Base-by-base conservation (phyloP, 2,113 vertebrate species). In the Syrmaticus mikado region DNA sequence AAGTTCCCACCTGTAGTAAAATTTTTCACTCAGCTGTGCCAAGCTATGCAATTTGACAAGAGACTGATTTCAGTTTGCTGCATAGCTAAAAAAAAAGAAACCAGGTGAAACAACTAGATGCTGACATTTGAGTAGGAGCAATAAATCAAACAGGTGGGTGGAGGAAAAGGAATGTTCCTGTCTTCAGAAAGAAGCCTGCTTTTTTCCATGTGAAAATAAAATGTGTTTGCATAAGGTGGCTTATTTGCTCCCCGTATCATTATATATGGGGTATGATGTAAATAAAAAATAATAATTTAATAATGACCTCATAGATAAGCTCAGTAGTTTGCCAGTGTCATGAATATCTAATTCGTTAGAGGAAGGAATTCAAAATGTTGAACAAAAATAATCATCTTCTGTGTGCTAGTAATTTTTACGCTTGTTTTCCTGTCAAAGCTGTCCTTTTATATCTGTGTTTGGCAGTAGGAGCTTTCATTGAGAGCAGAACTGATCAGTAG, bases 91-190 rank as follows among this genome's bases (percentile, higher is more conserved):
- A 84, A 85, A 84, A 93, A 91, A 90, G 91, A 94, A 93, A 77
- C 64, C 75, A 94, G 79, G 91, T 96, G 91, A 95, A 93, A 89
- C 50, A 92, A 92, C 81, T 80, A 70, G 83, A 85, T 71, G 43
- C 76, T 86, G 89, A 87, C 61, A 92, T 89, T 81, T 91, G 58
- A 92, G 79, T 64, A 93, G 82, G 38, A 91, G 64, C 66, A 87
- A 93, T 95, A 91, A 96, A 95, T 95, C 94, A 94, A 50, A 89
- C 55, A 66, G 50, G 58, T 93, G 78, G 74, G 91, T 94, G 82
- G 74, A 24, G 41, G 67, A 73, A 89, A n/a, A 92, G 78, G 94
- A 93, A 95, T 83, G 79, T 92, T 92, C 64, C 48, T 17, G 6
- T 89, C 74, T 82, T 91, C 43, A 87, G 82, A 85, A 90, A 84